Base-by-base conservation (phyloP, 2,113 vertebrate genomes). In the Syrrhaptes paradoxus region DNA sequence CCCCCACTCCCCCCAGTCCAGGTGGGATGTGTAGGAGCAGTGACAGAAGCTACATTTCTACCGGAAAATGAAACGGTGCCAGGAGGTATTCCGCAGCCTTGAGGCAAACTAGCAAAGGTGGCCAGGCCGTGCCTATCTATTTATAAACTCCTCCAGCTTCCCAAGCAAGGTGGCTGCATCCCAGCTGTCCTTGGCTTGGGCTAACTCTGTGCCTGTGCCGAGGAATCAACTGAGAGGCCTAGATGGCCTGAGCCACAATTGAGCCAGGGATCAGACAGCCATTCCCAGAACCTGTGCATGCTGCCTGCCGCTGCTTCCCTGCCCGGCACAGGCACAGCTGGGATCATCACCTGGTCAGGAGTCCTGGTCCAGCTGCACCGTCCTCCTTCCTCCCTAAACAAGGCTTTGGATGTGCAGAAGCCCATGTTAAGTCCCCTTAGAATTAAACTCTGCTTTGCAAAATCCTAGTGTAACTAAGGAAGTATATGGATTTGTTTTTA, bases 321-420 rank as follows among this genome's bases (percentile, higher is more conserved):
- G 26, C 28, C 55, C 17, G 21, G 9, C 28, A 46, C 8, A 17
- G 43, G 29, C 52, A 19, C 11, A 88, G 29, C 70, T 41, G 59
- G 32, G 54, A 25, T 67, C 43, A 72, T 21, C 55, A 49, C 17
- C 57, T 26, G n/a, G 20, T 43, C 34, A 48, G 62, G 3, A 46
- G 31, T 70, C 61, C 61, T 0, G 0, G 15, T 24, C 17, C 1
- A 0, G 57, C 67, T 19, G 28, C 59, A 54, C 17, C 3, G 0
- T 38, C 25, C 48, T 34, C 28, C 12, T 70, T 25, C 73, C 38
- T 66, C 62, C 51, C 67, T 41, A 38, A 49, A 48, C 0, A 4
- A 79, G 51, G 34, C 1, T 0, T 70, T 29, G 54, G 74, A n/a
- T 24, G 19, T 36, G 45, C 54, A 62, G 65, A 68, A 82, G 38